Conservation (phyloP, 1,140 invertebrate genomes). For the Coptotermes formosanus region DNA sequence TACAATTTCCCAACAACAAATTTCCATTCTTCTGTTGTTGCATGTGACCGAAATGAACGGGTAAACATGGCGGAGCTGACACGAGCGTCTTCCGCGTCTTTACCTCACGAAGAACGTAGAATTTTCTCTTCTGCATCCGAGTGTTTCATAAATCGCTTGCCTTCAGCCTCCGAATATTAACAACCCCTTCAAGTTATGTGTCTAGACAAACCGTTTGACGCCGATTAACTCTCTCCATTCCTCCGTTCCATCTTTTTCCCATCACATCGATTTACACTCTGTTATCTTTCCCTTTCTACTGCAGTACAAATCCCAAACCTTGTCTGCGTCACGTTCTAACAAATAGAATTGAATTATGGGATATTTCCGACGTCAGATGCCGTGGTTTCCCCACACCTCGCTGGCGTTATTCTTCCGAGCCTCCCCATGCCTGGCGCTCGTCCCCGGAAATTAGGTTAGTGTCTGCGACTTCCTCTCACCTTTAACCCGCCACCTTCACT, state of each 20-base stretch:
- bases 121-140: too few relatives aligned
- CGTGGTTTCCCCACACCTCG: not conserved
- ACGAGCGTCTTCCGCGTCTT: too few relatives aligned
- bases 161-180: too few relatives aligned
- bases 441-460: constrained; percentile 14
- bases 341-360: constrained; percentile 14
- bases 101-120: too few relatives aligned
- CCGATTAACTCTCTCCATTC: not conserved
- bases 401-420: not conserved
- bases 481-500: constrained; percentile 4
- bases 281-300: not conserved
- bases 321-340: constrained; percentile 14
- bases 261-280: not conserved
- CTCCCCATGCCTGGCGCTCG: not conserved
- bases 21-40: too few relatives aligned
- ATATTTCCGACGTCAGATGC: constrained; percentile 14
- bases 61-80: too few relatives aligned
- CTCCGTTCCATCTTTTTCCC: not conserved
- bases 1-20: too few relatives aligned
- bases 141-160: too few relatives aligned
- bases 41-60: too few relatives aligned
- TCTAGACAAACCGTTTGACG: not conserved
- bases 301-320: constrained; percentile 3
- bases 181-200: too few relatives aligned
- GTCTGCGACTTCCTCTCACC: constrained; percentile 16